Percentiles rank a stretch among this genome's conserved stretches.
Conservation (phyloP, 1,140 invertebrate genomes). For the Centruroides sculpturatus region DNA sequence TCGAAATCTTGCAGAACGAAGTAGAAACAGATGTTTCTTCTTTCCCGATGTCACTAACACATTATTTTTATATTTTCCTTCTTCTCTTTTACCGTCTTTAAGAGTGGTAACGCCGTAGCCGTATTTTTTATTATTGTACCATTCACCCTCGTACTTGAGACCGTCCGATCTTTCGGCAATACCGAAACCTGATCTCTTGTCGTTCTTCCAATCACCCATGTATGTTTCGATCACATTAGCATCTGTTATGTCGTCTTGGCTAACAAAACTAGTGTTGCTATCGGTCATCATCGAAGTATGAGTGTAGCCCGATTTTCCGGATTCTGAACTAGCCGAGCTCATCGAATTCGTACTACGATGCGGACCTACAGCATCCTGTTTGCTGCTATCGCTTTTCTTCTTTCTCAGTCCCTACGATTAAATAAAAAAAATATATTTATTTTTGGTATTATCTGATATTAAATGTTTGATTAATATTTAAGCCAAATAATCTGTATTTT, state of each 20-base stretch:
- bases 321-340: slow-evolving; percentile 3
- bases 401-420: too few relatives aligned
- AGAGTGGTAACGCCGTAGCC: slow-evolving; percentile 99
- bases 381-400: slow-evolving; percentile 60
- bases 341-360: slow-evolving; percentile 1
- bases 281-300: slow-evolving; percentile 1
- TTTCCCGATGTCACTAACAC: slow-evolving; percentile 91
- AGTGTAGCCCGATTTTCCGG: slow-evolving; percentile 4
- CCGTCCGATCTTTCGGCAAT: slow-evolving; percentile 91
- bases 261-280: slow-evolving; percentile 75
- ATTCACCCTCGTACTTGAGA: slow-evolving; percentile 94
- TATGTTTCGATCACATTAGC: slow-evolving; percentile 94
- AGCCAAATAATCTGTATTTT: too few relatives aligned
- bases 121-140: slow-evolving; percentile 99
- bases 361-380: slow-evolving; percentile 49
- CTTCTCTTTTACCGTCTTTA: slow-evolving; percentile 84
- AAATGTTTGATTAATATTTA: too few relatives aligned
- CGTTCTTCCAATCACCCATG: slow-evolving; percentile 99
- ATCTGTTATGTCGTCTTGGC: slow-evolving; percentile 78
- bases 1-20: slow-evolving; percentile 89
- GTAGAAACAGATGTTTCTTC: slow-evolving; percentile 93
- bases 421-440: too few relatives aligned
- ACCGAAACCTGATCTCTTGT: slow-evolving; percentile 95
- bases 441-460: too few relatives aligned
- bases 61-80: slow-evolving; percentile 99